Evolutionary conservation across 2,113 vertebrate species (phyloP).

Genomic region (Thunnus maccoyii): DNA sequence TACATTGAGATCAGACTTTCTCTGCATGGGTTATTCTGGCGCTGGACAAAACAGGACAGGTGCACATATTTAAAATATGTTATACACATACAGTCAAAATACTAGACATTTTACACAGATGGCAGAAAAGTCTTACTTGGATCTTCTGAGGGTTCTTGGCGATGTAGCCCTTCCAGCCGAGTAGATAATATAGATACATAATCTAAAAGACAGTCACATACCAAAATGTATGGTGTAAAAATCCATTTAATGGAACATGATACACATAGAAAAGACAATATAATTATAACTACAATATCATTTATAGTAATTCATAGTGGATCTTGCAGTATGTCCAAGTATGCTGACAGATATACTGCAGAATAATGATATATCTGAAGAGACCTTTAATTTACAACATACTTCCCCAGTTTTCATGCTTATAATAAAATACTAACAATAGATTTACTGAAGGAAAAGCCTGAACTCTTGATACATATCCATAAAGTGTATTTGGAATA

Average conservation of each 20-base stretch:
- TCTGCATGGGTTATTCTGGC: constrained; percentile 68
- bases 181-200: constrained; percentile 89
- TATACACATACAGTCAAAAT: not conserved
- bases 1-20: constrained; percentile 80
- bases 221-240: not conserved
- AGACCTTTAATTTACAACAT: not conserved
- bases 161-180: constrained; percentile 87
- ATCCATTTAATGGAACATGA: not conserved
- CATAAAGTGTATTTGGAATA: no score
- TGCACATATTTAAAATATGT: not conserved
- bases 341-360: not conserved
- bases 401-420: no score
- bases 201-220: constrained; percentile 76
- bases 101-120: not conserved
- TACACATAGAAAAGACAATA: not conserved
- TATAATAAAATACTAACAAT: no score
- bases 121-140: constrained; percentile 56
- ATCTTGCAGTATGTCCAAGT: no score
- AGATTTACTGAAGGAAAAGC: no score
- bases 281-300: not conserved
- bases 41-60: constrained; percentile 49
- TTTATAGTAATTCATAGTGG: no score
- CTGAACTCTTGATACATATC: no score
- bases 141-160: constrained; percentile 84
- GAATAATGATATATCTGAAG: not conserved